Evolutionary conservation across 2,888 invertebrate genomes (phyloP), one percentile per base, ranked within the genome.

Genomic region (Dryocosmus kuriphilus): DNA sequence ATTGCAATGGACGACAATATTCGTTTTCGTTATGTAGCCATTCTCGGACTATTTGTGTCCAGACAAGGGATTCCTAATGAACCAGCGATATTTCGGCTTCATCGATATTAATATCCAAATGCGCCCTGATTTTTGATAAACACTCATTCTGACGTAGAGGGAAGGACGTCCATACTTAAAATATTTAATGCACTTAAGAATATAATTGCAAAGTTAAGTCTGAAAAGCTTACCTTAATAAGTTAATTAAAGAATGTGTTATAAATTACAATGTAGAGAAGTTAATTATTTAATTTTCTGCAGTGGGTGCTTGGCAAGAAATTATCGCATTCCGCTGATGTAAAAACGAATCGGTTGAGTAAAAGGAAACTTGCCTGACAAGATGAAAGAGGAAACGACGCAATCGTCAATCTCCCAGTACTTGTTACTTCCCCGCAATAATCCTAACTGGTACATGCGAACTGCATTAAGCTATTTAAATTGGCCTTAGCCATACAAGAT

Each of bases 391-490:
- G 76, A 83, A 79, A 79, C 81, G 81, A 78, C 76, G 80, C 77
- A 82, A 82, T 75, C 77, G 79, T 79, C 82, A 82, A 80, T 79
- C 79, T 79, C 74, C 57, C 3, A 9, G 80, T 81, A 79, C 62
- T 82, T 80, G 82, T 81, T 80, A 82, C 80, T 82, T 82, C 76
- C 81, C 80, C 81, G 81, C 80, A 76, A 78, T 77, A 81, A 80
- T 75, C 75, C 76, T 83, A 80, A 81, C 80, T 83, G 76, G 77
- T 80, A 81, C 81, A 83, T 76, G 80, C 76, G 79, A 83, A 83
- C 79, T 83, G 83, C 83, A 83, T 83, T 83, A 80, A 80, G 80
- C 80, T 79, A 83, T 83, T 83, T 79, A 79, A 74, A 80, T 77
- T 80, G 81, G 77, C 81, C 76, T 79, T 79, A 77, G 77, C 77